Evolutionary conservation across 2,888 invertebrate species (phyloP), one percentile per base, ranked within the genome.

Genomic region (Aporophyla nigra): DNA sequence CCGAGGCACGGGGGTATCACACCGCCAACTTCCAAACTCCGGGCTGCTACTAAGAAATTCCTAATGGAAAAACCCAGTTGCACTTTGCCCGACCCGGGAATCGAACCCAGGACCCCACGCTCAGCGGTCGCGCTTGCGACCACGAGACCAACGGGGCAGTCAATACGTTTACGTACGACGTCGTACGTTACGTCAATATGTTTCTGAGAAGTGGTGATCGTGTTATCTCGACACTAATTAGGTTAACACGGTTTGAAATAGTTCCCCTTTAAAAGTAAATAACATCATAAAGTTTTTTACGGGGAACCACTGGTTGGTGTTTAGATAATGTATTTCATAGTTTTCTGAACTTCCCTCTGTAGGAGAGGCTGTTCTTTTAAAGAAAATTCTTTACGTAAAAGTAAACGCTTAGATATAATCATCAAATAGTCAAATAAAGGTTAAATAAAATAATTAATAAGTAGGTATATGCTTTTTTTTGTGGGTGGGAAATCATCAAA

Each of bases 171-270:
- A n/a, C n/a, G n/a, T n/a, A n/a, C n/a, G n/a, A n/a, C n/a, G n/a
- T n/a, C n/a, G 33, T 7, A 54, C 14, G 27, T 16, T 4, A 69
- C 81, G 81, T 81, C 81, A 80, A 56, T 71, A 19, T 16, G 5
- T 19, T 81, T 77, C 81, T 27, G 14, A 61, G 84, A 66, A 74
- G 7, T 51, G 33, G 54, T 69, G 9, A 80, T 76, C 43, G 59
- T 33, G 70, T 68, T 83, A 74, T 71, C 61, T 68, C 2, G 6
- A 10, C 40, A 71, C 61, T 75, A 79, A 79, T 79, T 61, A 21
- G 12, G n/a, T 74, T 59, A 54, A 62, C 24, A 21, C 65, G 9
- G 27, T 58, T 67, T 58, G 1, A 24, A 65, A 59, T 62, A 62
- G 33, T 70, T 72, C 53, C 78, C 58, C 54, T 56, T 65, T 21